Base-by-base conservation (phyloP, 2,797 vertebrate genomes). In the Danio aesculapii region DNA sequence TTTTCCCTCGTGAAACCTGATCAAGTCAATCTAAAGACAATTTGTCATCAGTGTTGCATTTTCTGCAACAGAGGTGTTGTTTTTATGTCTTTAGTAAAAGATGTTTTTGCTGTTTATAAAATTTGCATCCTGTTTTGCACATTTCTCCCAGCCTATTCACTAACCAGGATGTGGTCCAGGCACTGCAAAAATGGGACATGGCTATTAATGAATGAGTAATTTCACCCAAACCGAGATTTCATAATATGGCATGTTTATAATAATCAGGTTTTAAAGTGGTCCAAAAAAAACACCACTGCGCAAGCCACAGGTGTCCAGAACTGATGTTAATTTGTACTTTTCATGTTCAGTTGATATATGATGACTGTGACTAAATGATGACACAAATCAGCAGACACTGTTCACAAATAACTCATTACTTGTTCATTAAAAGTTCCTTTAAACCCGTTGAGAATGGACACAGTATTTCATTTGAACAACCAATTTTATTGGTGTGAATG, bases 151-250 rank as follows among this genome's bases (percentile, higher is more conserved):
- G 46, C 17, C 75, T 68, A 85, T 75, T 77, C n/a, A 59, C 57
- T 39, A 4, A 52, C 11, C 62, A 66, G 76, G 79, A 82, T 80
- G 83, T 82, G 83, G 77, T 61, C 69, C 55, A 74, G 8, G 78
- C 69, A n/a, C 16, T 43, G 47, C 50, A 66, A 80, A 66, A 76
- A 77, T 64, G n/a, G 66, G 53, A 61, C 66, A 30, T 11, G 61
- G 58, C 66, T 77, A 73, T 82, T 77, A 57, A 86, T 78, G 67
- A 81, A 84, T 80, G 72, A 86, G 49, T 84, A 80, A 86, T 69
- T 71, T 63, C 52, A 71, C 77, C 58, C 68, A 46, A 58, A 81
- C 78, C 12, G 10, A 80, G 68, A 72, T 80, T 74, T 63, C 69
- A 58, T 66, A 80, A 66, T 66, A 64, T 81, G 78, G 10, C 16